Evolutionary conservation across 2,113 vertebrate genomes (phyloP).

Genomic region (Apodemus sylvaticus): DNA sequence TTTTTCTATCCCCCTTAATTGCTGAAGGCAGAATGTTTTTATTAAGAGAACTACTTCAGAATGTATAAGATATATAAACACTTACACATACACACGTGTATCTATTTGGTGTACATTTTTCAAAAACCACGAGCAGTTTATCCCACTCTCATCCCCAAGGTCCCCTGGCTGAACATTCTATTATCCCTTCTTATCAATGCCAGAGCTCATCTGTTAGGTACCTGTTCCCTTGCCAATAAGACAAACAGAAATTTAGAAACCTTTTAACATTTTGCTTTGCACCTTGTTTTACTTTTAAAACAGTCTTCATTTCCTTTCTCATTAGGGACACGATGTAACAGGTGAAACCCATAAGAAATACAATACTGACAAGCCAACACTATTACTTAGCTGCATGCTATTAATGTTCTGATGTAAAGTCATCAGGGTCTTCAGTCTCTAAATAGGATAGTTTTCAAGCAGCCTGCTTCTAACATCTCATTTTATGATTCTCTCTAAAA

Average conservation of each 20-base stretch:
- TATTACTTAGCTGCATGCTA: background rate
- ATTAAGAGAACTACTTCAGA: constrained; percentile 64
- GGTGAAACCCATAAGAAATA: constrained; percentile 11
- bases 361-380: background rate
- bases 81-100: background rate
- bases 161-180: background rate
- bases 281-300: background rate
- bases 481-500: constrained; percentile 50
- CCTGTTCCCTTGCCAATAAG: background rate
- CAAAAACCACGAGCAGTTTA: background rate
- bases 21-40: constrained; percentile 61
- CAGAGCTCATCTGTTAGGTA: background rate
- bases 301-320: constrained; percentile 1
- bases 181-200: constrained; percentile 14
- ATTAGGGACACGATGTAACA: background rate
- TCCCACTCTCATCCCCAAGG: background rate
- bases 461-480: background rate
- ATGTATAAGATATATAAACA: constrained; percentile 70
- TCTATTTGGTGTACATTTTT: constrained; percentile 26
- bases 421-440: constrained; percentile 42
- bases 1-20: constrained; percentile 18
- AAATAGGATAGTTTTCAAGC: constrained; percentile 1
- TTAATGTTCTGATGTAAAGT: background rate
- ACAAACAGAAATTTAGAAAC: constrained; percentile 14
- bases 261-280: background rate